A percentile compares a stretch with the other conserved stretches of the same genome.
These are phyloP conservation scores for Hybognathus amarus DNA, from an alignment of 2,797 vertebrate species.

Conservation along the genomic window DNA sequence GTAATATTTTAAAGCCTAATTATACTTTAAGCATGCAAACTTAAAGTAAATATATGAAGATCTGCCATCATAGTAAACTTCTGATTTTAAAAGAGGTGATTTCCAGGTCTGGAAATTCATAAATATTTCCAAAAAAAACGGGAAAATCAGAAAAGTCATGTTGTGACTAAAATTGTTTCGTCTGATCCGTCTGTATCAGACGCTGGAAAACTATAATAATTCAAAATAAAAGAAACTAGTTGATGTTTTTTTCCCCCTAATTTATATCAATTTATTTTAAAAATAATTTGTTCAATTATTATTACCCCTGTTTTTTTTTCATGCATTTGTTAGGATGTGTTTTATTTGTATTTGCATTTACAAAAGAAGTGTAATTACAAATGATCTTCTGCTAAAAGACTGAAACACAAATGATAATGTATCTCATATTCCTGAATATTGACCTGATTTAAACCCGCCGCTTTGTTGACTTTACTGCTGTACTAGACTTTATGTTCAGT, in stretches of 20 bases:
- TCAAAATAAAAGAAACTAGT: too few relatives aligned
- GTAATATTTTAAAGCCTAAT: background rate
- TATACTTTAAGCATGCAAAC: background rate
- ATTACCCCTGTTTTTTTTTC: too few relatives aligned
- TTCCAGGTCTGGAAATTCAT: background rate
- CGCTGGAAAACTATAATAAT: too few relatives aligned
- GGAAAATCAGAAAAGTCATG: background rate
- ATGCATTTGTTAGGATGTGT: too few relatives aligned
- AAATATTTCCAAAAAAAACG: background rate
- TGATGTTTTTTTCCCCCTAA: too few relatives aligned
- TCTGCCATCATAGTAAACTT: background rate
- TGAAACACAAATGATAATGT: background rate
- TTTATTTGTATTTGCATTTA: too few relatives aligned
- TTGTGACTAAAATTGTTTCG: background rate
- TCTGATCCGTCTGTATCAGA: background rate
- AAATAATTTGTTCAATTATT: too few relatives aligned
- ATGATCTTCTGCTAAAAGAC: too few relatives aligned
- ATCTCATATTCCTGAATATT: background rate
- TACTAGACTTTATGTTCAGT: background rate
- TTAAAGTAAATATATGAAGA: background rate
- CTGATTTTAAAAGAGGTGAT: background rate
- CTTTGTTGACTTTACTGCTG: conserved; percentile 40
- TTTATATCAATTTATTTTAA: too few relatives aligned
- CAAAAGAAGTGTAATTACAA: too few relatives aligned
- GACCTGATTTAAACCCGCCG: background rate